A percentile compares a stretch with the other conserved stretches of the same genome.
Conservation (phyloP, 2,113 vertebrate genomes). For the Chrysochloris asiatica region DNA sequence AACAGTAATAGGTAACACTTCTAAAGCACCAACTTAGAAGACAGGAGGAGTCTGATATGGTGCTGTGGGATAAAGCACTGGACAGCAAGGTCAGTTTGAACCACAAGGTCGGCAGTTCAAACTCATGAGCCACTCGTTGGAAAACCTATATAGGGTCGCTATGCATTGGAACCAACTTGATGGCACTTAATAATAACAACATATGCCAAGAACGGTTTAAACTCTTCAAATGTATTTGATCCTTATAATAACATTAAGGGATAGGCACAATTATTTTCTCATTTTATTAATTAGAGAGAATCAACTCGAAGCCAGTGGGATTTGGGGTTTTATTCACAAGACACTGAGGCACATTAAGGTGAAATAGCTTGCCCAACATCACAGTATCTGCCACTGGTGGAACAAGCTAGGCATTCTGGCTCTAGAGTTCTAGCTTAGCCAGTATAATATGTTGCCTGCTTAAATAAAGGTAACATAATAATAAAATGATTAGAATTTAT, state of each 20-base stretch:
- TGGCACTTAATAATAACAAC: no score
- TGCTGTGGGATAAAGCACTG: no score
- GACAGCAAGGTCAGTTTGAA: no score
- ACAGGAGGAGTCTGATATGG: no score
- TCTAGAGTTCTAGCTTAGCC: not conserved
- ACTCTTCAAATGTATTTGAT: conserved; percentile 7
- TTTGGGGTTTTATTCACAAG: not conserved
- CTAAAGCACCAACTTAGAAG: no score
- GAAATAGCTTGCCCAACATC: not conserved
- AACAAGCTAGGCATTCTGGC: not conserved
- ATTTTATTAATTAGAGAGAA: no score
- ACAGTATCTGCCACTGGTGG: not conserved
- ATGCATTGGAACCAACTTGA: no score
- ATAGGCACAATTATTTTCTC: not conserved
- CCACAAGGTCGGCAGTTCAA: no score
- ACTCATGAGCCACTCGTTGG: no score
- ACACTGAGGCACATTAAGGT: not conserved
- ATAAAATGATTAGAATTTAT: not conserved
- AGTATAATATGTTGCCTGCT: not conserved
- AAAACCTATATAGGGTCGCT: no score
- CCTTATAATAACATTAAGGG: conserved; percentile 37
- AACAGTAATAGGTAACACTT: no score
- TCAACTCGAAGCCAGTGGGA: no score
- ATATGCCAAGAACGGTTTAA: not conserved
- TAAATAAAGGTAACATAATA: conserved; percentile 6